Evolutionary conservation across 2,113 vertebrate species (phyloP), one percentile per base, ranked within the genome.

Genomic region (Calonectris borealis): DNA sequence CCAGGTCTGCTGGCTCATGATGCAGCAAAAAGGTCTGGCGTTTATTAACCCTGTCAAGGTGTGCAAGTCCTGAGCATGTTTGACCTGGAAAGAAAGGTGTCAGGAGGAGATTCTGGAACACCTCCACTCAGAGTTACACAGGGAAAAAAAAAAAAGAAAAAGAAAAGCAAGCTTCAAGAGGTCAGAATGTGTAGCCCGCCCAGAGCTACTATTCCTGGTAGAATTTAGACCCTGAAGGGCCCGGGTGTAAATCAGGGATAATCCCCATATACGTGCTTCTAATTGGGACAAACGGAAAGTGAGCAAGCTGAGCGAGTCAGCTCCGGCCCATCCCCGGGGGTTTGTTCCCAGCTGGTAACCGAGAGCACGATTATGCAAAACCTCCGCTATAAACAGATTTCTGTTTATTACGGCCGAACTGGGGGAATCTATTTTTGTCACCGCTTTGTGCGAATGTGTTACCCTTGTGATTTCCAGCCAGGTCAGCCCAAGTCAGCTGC

Each of bases 171-270:
- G 27, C 48, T 88, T 66, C 66, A 76, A 84, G 88, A 84, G 34
- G 65, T 64, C 73, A 85, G 51, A 38, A 84, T 14, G 38, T 22
- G 21, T 46, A 83, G 75, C 34, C 32, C 4, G 12, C 16, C 54
- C 60, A 46, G 49, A 87, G 52, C 65, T 89, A 55, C 86, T 94
- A 86, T 86, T 91, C 92, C 69, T 91, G 77, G 84, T 78, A 83
- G 94, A 93, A 96, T 73, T 36, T 62, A 93, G 79, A 94, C 64
- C 86, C 86, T 69, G 16, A 55, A 87, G 29, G 38, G 49, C 61
- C 16, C 29, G 6, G 75, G 93, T 95, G 96, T 95, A 96, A 97
- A 98, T 93, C 88, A 71, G 91, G 75, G 88, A 83, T 97, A 96
- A 98, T 96, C 94, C 92, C 49, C 11, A 3, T 40, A 6, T 94